These are phyloP conservation scores for Caprella mutica DNA, from an alignment of 2,888 invertebrate species.

Conservation along the genomic window DNA sequence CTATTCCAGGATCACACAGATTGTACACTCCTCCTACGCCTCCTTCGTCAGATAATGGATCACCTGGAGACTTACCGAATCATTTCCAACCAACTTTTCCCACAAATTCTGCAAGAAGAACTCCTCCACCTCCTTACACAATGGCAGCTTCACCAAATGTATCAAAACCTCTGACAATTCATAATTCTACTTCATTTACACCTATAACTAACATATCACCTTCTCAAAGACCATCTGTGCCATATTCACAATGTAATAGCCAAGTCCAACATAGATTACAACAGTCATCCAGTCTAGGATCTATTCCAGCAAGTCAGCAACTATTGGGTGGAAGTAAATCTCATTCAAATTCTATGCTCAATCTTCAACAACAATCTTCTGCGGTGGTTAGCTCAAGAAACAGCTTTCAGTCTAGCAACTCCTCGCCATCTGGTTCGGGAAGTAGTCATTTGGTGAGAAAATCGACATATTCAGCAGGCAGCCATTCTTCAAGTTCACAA, in stretches of 20 bases:
- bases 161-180: background rate
- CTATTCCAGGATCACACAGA: background rate
- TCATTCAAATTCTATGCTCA: too few species aligned
- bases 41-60: constrained; percentile 27
- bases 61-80: constrained; percentile 10
- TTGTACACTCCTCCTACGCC: constrained; percentile 26
- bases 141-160: constrained; percentile 2
- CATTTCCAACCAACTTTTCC: constrained; percentile 4
- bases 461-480: background rate
- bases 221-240: constrained; percentile 11
- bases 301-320: too few species aligned
- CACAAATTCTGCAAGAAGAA: background rate
- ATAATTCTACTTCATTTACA: background rate
- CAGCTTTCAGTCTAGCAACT: constrained; percentile 9
- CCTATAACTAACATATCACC: background rate
- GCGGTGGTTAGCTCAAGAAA: too few species aligned
- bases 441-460: background rate
- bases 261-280: constrained; percentile 4
- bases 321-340: too few species aligned
- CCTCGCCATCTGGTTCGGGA: background rate
- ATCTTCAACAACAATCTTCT: too few species aligned
- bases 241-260: too few species aligned
- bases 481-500: background rate
- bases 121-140: constrained; percentile 9
- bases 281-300: too few species aligned